Percentiles rank a stretch among this genome's conserved stretches.
Evolutionary conservation across 2,888 invertebrate genomes (phyloP).

Genomic region (Callyntrura guangdongensis): DNA sequence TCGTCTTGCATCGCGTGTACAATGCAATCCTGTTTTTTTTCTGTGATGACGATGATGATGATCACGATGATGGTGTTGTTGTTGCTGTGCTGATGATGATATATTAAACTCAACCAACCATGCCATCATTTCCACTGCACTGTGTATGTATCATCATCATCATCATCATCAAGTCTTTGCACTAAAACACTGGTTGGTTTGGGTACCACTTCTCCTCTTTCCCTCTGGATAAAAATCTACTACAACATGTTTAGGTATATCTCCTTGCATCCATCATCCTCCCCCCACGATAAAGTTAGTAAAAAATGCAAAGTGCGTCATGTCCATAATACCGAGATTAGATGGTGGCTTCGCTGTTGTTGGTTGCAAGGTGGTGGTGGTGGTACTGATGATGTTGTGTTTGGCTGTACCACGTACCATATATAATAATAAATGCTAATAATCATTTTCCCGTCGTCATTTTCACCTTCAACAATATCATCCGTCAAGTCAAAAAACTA

Average conservation of each 20-base stretch:
- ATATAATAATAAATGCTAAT: slow-evolving; percentile 27
- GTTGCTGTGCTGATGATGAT: background rate
- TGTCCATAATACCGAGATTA: slow-evolving; percentile 27
- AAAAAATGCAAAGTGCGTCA: slow-evolving; percentile 59
- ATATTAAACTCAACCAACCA: slow-evolving; percentile 10
- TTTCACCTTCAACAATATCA: slow-evolving; percentile 75
- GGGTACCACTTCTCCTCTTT: background rate
- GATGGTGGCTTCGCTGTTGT: background rate
- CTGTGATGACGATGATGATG: background rate
- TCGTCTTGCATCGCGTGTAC: slow-evolving; percentile 39
- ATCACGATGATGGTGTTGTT: background rate
- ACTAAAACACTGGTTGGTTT: background rate
- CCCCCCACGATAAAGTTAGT: background rate
- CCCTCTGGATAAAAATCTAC: slow-evolving; percentile 12
- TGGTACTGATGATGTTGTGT: background rate
- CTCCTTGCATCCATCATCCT: background rate
- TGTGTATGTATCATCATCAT: too few relatives aligned
- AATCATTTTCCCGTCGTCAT: slow-evolving; percentile 64
- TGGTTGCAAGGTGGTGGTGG: background rate
- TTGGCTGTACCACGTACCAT: slow-evolving; percentile 52
- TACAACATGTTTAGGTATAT: slow-evolving; percentile 1
- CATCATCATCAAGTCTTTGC: background rate
- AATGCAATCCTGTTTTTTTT: slow-evolving; percentile 50
- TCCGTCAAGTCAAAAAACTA: slow-evolving; percentile 17
- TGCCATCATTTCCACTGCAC: background rate